Percentiles rank a stretch among this genome's conserved stretches.
These are phyloP conservation scores for Philhelius pedissequus DNA, from an alignment of 2,888 invertebrate genomes.

Conservation along the genomic window DNA sequence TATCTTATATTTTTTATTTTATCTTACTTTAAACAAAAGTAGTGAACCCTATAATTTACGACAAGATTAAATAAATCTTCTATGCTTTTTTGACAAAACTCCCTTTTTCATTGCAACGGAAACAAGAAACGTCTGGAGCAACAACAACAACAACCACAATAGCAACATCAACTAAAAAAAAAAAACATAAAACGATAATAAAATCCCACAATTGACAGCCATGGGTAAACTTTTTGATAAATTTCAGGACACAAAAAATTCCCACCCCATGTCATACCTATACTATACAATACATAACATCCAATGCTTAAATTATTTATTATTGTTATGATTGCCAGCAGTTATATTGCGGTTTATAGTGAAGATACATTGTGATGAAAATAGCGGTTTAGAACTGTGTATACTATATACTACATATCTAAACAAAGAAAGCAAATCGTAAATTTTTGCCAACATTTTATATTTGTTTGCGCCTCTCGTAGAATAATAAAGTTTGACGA, in stretches of 20 bases:
- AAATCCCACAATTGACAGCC: slow-evolving; percentile 44
- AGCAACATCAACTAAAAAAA: neutral
- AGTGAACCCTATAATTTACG: slow-evolving; percentile 3
- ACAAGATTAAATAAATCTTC: slow-evolving; percentile 2
- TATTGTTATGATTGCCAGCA: slow-evolving; percentile 61
- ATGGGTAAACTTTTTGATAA: slow-evolving; percentile 32
- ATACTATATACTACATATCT: neutral
- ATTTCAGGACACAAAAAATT: slow-evolving; percentile 29
- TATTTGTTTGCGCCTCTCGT: slow-evolving; percentile 9
- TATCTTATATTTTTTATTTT: no score
- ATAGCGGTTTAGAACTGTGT: slow-evolving; percentile 1
- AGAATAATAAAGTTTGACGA: slow-evolving; percentile 59
- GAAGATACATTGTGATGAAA: slow-evolving; percentile 4
- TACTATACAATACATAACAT: no score
- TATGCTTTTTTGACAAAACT: neutral
- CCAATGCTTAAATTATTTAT: slow-evolving; percentile 16
- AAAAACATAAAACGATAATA: slow-evolving; percentile 60
- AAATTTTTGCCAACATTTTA: slow-evolving; percentile 35
- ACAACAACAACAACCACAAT: slow-evolving; percentile 6
- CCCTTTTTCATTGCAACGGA: neutral
- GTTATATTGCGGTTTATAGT: slow-evolving; percentile 32
- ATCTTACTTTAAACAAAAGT: neutral
- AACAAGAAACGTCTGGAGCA: neutral
- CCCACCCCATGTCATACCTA: no score
- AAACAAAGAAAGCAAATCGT: slow-evolving; percentile 42